Conservation (phyloP, 1,140 invertebrate genomes). For the Gonioctena quinquepunctata region DNA sequence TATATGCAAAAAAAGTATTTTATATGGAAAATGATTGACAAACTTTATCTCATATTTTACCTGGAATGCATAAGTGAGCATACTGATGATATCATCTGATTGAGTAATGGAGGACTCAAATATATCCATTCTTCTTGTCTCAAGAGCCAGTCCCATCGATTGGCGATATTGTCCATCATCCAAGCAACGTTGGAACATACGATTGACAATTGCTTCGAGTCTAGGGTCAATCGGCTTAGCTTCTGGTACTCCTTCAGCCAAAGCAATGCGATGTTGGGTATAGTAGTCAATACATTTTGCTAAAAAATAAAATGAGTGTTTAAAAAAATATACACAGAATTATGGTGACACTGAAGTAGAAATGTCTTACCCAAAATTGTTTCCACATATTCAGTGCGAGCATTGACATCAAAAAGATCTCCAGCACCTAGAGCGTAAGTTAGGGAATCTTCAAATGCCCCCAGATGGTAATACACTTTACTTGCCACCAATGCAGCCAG, state of each 20-base stretch:
- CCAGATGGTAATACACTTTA: slow-evolving; percentile 98
- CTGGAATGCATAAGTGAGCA: slow-evolving; percentile 90
- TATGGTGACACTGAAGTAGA: no score
- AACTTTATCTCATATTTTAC: slow-evolving; percentile 19
- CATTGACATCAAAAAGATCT: slow-evolving; percentile 91
- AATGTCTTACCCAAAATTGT: slow-evolving; percentile 79
- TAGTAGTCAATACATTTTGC: slow-evolving; percentile 96
- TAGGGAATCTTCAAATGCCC: slow-evolving; percentile 93
- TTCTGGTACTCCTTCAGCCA: slow-evolving; percentile 65
- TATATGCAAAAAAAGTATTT: no score
- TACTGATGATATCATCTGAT: slow-evolving; percentile 86
- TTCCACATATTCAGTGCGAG: slow-evolving; percentile 92
- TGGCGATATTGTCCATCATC: slow-evolving; percentile 93
- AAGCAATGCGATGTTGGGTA: slow-evolving; percentile 80
- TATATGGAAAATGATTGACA: no score
- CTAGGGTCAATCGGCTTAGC: slow-evolving; percentile 81
- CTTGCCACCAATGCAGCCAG: slow-evolving; percentile 96
- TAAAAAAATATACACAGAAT: no score
- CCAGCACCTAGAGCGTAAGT: slow-evolving; percentile 93
- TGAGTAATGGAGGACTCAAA: slow-evolving; percentile 89
- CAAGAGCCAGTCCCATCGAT: slow-evolving; percentile 90
- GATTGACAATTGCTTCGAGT: slow-evolving; percentile 91
- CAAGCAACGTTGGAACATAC: slow-evolving; percentile 95
- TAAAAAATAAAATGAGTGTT: slow-evolving; percentile 45
- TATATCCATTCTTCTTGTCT: slow-evolving; percentile 95